Evolutionary conservation across 2,888 invertebrate genomes (phyloP).

Genomic region (Hecatera dysodea): DNA sequence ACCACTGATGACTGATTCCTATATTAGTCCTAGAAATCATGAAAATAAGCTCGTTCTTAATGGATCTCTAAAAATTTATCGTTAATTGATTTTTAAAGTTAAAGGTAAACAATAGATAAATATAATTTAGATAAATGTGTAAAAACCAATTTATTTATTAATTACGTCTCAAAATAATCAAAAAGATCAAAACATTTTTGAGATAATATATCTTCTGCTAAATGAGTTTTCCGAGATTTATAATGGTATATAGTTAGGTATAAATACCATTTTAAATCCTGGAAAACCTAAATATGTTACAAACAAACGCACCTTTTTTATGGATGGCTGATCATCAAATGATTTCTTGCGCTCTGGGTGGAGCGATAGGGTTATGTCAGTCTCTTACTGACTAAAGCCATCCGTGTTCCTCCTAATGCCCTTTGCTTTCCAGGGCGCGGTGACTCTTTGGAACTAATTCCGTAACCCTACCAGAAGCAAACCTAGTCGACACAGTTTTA

Average conservation of each 20-base stretch:
- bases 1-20: background rate
- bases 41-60: background rate
- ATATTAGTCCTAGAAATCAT: slow-evolving; percentile 2
- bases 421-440: too few species aligned
- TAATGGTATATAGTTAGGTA: background rate
- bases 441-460: too few species aligned
- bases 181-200: background rate
- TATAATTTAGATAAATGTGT: background rate
- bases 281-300: background rate
- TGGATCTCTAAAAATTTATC: slow-evolving; percentile 24
- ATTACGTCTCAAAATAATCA: slow-evolving; percentile 8
- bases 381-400: too few species aligned
- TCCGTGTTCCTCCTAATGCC: too few species aligned
- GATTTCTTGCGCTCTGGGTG: too few species aligned
- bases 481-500: background rate
- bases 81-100: background rate
- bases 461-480: too few species aligned
- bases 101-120: slow-evolving; percentile 10
- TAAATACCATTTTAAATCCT: background rate
- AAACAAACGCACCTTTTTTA: too few species aligned
- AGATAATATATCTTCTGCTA: background rate
- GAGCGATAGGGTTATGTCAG: too few species aligned
- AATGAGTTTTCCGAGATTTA: background rate
- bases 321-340: too few species aligned
- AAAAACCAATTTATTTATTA: background rate